Evolutionary conservation across 2,888 invertebrate genomes (phyloP), one percentile per base, ranked within the genome.

Genomic region (Barypeithes pellucidus): DNA sequence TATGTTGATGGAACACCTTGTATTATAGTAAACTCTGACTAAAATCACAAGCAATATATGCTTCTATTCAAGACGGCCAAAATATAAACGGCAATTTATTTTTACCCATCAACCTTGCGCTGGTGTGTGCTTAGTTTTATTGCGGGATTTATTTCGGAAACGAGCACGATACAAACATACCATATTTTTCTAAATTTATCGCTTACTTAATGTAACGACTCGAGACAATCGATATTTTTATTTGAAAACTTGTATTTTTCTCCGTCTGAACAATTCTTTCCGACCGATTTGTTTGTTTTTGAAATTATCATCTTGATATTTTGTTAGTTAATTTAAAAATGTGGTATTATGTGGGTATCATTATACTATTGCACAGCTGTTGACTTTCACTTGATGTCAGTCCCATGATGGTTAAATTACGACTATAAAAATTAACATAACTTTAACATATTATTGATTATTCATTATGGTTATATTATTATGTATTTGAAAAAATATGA

Each of bases 161-260:
- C 9, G 33, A 33, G 14, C 11, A 29, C 52, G 33, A 57, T 33
- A 57, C 33, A 16, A 33, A 57, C 54, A 57, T 4, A 52, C 14
- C 16, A 33, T 11, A 33, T 50, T 50, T 50, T 50, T 57, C 54
- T 57, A 57, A 57, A 57, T 33, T 33, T 57, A 57, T 57, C 54
- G 54, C 33, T 57, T 57, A 57, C 54, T 9, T 57, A 33, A 22
- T 50, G 22, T 5, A 20, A 18, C 33, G 4, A 12, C 18, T 7
- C 47, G 9, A 33, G 54, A 54, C 8, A 33, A 57, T 57, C 54
- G 54, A 57, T 33, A 36, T 33, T 33, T 57, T 57, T 57, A 57
- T 18, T n/a, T 33, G 3, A 33, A 57, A 14, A 24, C 16, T n/a
- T n/a, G n/a, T n/a, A 57, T 57, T 33, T n/a, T 5, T 29, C 5